phyloP scores from a whole-genome alignment of 1,140 invertebrate genomes.

The Drosophila saltans region DNA sequence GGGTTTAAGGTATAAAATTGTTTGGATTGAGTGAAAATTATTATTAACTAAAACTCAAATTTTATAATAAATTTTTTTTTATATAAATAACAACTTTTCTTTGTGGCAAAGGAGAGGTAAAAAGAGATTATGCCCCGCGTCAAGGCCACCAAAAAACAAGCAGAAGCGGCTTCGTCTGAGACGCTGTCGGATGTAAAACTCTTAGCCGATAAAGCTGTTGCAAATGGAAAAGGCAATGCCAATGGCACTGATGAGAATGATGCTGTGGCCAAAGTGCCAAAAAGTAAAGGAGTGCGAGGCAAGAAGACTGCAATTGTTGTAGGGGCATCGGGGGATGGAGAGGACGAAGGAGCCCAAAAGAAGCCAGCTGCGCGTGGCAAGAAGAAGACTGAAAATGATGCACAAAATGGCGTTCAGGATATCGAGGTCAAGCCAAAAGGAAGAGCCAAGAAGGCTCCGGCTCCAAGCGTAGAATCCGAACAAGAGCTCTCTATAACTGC shows the following conservation, averaged over 20 bases:
- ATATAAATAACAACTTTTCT: neutral
- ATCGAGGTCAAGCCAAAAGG: slow-evolving; percentile 43
- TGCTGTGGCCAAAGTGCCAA: slow-evolving; percentile 23
- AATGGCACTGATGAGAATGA: neutral
- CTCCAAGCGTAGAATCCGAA: slow-evolving; percentile 9
- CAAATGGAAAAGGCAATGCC: slow-evolving; percentile 49
- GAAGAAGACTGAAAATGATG: slow-evolving; percentile 36
- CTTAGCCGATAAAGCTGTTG: neutral
- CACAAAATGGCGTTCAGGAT: slow-evolving; percentile 16
- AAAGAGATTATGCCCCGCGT: slow-evolving; percentile 48
- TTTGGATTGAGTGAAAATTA: neutral
- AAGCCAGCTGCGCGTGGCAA: slow-evolving; percentile 44
- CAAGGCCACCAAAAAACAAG: slow-evolving; percentile 52
- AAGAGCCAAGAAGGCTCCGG: slow-evolving; percentile 48
- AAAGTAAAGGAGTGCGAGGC: slow-evolving; percentile 44
- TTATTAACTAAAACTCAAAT: neutral
- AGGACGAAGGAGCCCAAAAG: slow-evolving; percentile 18
- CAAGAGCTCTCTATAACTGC: neutral
- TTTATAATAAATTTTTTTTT: neutral
- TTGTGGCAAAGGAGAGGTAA: neutral
- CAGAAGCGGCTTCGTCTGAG: slow-evolving; percentile 8
- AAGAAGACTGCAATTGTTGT: slow-evolving; percentile 32
- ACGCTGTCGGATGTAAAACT: neutral
- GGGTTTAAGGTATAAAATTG: neutral
- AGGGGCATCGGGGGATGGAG: slow-evolving; percentile 5